phyloP scores from a whole-genome alignment of 2,888 invertebrate species.

The Drosophila nigricruria region DNA sequence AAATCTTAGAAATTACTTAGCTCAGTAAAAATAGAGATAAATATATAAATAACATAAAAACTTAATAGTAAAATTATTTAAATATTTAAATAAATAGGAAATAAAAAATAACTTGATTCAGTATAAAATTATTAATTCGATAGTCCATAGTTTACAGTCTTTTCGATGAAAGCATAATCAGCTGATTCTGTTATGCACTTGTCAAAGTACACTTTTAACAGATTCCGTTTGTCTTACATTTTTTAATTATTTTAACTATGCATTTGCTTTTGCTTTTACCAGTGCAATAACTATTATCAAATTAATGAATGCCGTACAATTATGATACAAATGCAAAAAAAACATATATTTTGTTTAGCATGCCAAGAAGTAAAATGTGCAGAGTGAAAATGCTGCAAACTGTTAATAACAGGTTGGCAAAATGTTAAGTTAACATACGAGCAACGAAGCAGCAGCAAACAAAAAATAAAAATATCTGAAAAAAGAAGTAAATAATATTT shows the following conservation, averaged over 20 bases:
- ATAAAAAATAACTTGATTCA: neutral
- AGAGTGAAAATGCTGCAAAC: neutral
- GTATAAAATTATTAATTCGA: neutral
- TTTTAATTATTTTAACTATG: neutral
- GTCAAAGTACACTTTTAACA: neutral
- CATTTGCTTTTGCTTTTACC: neutral
- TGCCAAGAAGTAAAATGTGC: neutral
- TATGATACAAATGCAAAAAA: neutral
- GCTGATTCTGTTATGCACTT: constrained; percentile 9
- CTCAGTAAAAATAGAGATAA: no score
- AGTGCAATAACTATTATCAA: neutral
- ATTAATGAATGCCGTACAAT: neutral
- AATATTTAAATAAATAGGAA: neutral
- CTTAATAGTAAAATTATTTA: neutral
- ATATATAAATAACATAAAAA: no score
- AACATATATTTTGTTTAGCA: neutral
- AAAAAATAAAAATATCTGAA: constrained; percentile 4
- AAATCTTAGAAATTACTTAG: no score
- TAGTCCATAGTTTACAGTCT: neutral
- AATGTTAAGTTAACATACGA: constrained; percentile 33
- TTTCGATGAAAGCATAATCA: constrained; percentile 6
- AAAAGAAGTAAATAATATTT: constrained; percentile 26
- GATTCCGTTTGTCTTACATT: neutral
- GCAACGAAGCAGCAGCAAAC: constrained; percentile 15
- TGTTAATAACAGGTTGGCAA: constrained; percentile 21